Base-by-base conservation (phyloP, 2,113 vertebrate genomes). In the Zosterops borbonicus region DNA sequence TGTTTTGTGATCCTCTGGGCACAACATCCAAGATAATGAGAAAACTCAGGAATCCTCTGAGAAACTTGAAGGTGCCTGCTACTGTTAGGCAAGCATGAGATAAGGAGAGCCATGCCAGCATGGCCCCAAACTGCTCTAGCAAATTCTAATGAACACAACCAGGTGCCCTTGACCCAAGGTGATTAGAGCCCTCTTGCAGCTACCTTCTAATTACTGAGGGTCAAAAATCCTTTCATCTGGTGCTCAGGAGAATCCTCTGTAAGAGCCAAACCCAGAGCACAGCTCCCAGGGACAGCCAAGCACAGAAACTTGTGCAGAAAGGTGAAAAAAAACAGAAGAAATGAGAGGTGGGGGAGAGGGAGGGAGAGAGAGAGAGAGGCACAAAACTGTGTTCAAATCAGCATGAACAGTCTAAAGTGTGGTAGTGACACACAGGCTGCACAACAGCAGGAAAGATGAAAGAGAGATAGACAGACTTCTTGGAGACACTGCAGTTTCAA, bases 61-160 rank as follows among this genome's bases (percentile, higher is more conserved):
- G 77, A 80, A 80, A 87, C 6, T 3, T 52, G 37, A 70, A 37
- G 29, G 13, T 70, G 27, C 13, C 20, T 78, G 49, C 46, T 74
- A 25, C 49, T 55, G 12, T 52, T 65, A 86, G 39, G 22, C 35
- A 91, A 82, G 33, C 24, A 59, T 53, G 17, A 67, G 37, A 50
- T n/a, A 58, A 76, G 12, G 22, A 16, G 10, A 52, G 19, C 10
- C 37, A 68, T 28, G 49, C 0, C 1, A 9, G 24, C 0, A 0
- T 24, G 20, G 15, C 5, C 4, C 0, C 0, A 55, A 27, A 79
- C 82, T 69, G 35, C 39, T 55, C 39, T 58, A 64, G 49, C 6
- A 55, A 59, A 25, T 85, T 53, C 49, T 46, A 41, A 46, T 5
- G 7, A 69, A 19, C 16, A 4, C 12, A 14, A 52, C 25, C 20